Conservation (phyloP, 2,113 vertebrate genomes). For the Cyanoliseus patagonus region DNA sequence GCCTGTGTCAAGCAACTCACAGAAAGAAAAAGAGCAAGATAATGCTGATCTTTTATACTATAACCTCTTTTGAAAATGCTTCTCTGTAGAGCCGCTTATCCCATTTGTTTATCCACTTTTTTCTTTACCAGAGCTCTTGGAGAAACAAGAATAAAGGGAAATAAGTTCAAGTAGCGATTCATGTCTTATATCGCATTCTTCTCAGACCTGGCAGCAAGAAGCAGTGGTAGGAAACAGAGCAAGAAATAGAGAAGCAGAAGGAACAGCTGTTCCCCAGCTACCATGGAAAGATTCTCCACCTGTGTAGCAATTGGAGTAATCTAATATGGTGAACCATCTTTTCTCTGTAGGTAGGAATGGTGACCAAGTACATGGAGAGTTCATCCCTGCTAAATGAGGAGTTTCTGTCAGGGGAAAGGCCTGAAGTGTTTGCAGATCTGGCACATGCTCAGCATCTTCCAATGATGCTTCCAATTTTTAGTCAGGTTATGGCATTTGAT, state of each 20-base stretch:
- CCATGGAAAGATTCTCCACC: neutral
- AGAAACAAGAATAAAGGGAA: neutral
- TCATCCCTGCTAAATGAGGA: fast-evolving
- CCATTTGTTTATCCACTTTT: neutral
- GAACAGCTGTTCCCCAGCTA: neutral
- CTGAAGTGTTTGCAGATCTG: neutral
- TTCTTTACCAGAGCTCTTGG: neutral
- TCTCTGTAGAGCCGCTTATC: neutral
- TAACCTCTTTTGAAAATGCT: neutral
- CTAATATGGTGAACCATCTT: neutral
- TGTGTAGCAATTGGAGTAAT: neutral
- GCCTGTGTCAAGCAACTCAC: neutral
- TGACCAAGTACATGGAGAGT: fast-evolving
- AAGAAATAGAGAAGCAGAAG: neutral
- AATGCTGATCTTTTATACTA: neutral
- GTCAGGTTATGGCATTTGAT: neutral
- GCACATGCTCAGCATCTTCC: neutral
- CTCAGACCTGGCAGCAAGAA: neutral
- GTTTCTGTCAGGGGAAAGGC: neutral
- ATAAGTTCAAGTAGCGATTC: neutral
- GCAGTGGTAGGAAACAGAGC: neutral
- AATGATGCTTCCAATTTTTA: neutral
- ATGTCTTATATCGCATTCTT: neutral
- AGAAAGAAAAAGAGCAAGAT: neutral
- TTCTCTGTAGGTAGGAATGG: neutral